Evolutionary conservation across 92 coral and sea anemone species (phyloP), one percentile per base, ranked within the genome.

Genomic region (Pocillopora grandis): DNA sequence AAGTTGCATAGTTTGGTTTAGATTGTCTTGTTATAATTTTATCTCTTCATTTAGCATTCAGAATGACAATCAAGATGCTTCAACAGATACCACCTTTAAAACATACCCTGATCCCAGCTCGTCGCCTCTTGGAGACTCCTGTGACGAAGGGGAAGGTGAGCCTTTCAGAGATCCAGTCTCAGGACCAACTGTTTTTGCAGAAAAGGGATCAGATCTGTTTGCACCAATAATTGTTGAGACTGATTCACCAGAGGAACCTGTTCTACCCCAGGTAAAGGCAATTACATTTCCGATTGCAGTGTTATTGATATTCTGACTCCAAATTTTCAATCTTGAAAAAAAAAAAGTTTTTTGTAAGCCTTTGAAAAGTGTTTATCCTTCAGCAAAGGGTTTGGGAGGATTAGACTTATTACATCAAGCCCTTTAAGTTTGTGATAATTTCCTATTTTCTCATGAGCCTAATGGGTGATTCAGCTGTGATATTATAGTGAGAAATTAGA

Each of bases 241-340:
- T 2, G 86, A 72, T 49, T 61, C 85, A 35, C 85, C 59, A 58
- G 85, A 74, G 7, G 86, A 74, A 17, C 72, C 59, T 23, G 76
- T 74, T 82, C 62, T 82, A 15, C 86, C 86, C 55, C 79, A 82
- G 79, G 86, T 73, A 69, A 10, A 69, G 65, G 70, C 5, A 79
- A 76, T 55, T n/a, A 7, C 10, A 59, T 59, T 59, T 12, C 52
- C 52, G 5, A 42, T 42, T 42, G 52, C 52, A 42, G 52, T 42
- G 52, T 42, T 7, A 42, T 7, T 42, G 52, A 42, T 42, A 42
- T 42, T 42, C 52, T 7, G 52, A 42, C 8, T 42, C 52, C 4
- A 42, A 3, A 42, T 42, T 42, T 42, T 42, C 52, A 42, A 27
- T 27, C 31, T 27, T 27, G 27, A 23, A 27, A 27, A 27, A 27